Base-by-base conservation (phyloP, 2,113 vertebrate species). In the Myrmophylax atrothorax region DNA sequence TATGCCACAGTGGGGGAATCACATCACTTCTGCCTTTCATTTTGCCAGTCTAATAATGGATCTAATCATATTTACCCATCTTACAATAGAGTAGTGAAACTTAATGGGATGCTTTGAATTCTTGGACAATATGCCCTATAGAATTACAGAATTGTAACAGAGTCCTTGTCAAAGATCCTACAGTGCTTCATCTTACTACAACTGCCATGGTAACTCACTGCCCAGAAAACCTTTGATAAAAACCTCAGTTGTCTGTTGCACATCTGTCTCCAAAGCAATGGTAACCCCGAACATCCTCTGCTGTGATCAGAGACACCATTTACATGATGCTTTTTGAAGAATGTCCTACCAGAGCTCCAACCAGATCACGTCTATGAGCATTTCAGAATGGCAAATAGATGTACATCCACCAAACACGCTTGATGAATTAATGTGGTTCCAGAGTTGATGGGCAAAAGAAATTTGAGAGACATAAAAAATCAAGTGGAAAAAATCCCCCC, bases 261-360 rank as follows among this genome's bases (percentile, higher is more conserved):
- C n/a, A n/a, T 91, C 47, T 93, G 52, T 95, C 78, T 96, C 94
- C 89, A 94, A 91, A 96, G 94, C 89, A 92, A 55, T 66, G 59
- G 18, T 90, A 81, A 84, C 42, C 74, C 84, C 35, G 56, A 58
- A 82, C 17, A 74, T 56, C 84, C 28, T 6, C 94, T 97, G 69
- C 67, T 85, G 95, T 19, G 92, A 92, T 87, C 56, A 95, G 46
- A 68, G 62, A 38, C 90, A 78, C 63, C 7, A 1, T 68, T 81
- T 44, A 73, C 23, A 12, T 33, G 58, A 55, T 38, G 24, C 14
- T 35, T 77, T 96, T 75, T 88, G 69, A 92, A 67, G 62, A 76
- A 92, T 75, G 33, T 49, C 44, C 78, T 90, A 79, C 77, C 82
- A 92, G 67, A 96, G 72, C 82, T 96, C 33, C 62, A 92, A 52